A percentile compares a stretch with the other conserved stretches of the same genome.
Evolutionary conservation across 1,140 invertebrate genomes (phyloP).

Genomic region (Calephelis nemesis): DNA sequence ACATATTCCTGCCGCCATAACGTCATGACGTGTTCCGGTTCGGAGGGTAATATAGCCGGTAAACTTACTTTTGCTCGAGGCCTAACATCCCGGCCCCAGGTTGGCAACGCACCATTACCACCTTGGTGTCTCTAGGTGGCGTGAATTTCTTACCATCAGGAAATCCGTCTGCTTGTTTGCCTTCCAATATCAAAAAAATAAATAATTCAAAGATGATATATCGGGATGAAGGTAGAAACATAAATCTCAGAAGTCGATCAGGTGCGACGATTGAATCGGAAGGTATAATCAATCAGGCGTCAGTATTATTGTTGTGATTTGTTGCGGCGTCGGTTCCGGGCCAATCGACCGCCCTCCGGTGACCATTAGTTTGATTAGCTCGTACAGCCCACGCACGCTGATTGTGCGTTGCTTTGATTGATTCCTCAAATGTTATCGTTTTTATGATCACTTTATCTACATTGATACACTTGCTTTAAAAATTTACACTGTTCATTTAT

Average conservation of each 20-base stretch:
- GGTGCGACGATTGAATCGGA: conserved; percentile 22
- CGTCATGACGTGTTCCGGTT: no score
- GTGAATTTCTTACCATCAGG: no score
- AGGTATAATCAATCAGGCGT: conserved; percentile 63
- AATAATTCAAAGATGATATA: background rate
- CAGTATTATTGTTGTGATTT: conserved; percentile 71
- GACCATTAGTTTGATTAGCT: conserved; percentile 74
- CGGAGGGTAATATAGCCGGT: no score
- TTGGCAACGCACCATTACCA: no score
- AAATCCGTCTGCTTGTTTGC: no score
- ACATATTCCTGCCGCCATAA: no score
- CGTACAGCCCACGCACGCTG: conserved; percentile 62
- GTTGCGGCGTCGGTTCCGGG: conserved; percentile 46
- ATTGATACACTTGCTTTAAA: conserved; percentile 37
- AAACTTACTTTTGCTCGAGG: no score
- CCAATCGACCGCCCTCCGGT: conserved; percentile 46
- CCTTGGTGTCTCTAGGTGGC: no score
- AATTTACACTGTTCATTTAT: conserved; percentile 42
- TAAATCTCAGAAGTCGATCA: conserved; percentile 38
- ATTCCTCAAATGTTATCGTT: conserved; percentile 64
- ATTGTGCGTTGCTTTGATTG: conserved; percentile 71
- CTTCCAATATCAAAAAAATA: no score
- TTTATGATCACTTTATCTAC: conserved; percentile 47
- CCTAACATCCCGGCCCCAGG: no score
- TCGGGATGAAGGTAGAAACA: conserved; percentile 18